These are phyloP conservation scores for Euphonia xanthogaster DNA, from an alignment of 2,797 vertebrate species.

Conservation along the genomic window DNA sequence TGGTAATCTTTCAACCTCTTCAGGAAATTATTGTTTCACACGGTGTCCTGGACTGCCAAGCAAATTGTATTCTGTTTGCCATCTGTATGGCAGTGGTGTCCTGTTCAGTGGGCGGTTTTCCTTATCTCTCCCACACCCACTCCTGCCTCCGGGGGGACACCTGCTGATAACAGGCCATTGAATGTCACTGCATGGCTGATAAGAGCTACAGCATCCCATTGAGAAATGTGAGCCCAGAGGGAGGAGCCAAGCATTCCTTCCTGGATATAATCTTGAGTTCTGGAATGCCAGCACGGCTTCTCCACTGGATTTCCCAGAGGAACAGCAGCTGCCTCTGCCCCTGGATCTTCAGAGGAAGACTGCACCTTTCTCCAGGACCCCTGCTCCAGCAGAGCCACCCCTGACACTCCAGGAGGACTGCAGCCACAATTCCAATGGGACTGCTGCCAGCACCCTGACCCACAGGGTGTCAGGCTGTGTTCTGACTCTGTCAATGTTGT, in stretches of 20 bases:
- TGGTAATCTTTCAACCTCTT: neutral
- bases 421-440: neutral
- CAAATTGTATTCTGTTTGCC: neutral
- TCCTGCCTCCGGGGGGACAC: fast-evolving
- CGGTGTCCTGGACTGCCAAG: neutral
- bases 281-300: neutral
- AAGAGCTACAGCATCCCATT: neutral
- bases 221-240: neutral
- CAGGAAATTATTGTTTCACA: neutral
- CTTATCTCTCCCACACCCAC: neutral
- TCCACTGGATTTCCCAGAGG: neutral
- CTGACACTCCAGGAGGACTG: neutral
- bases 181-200: neutral
- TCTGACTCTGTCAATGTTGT: neutral
- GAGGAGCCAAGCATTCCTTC: neutral
- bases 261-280: neutral
- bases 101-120: neutral
- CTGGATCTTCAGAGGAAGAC: neutral
- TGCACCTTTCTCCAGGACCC: fast-evolving
- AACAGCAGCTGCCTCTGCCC: neutral
- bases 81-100: neutral
- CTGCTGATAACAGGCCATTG: neutral
- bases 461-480: neutral
- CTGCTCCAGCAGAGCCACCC: neutral
- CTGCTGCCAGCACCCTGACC: neutral